Base-by-base conservation (phyloP, 2,888 invertebrate genomes). In the Seira sanloemensis region DNA sequence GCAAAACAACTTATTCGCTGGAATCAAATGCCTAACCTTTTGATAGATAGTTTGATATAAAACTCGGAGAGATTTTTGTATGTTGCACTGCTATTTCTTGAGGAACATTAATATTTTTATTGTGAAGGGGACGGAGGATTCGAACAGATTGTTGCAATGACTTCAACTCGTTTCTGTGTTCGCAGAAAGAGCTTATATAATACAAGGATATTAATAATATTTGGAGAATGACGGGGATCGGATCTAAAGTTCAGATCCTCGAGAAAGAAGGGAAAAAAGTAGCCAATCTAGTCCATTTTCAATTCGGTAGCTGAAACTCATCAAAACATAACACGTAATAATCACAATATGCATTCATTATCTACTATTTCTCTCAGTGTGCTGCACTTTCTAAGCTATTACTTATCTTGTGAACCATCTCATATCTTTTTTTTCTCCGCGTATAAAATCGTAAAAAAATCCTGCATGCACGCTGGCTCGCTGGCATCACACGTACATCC, bases 261-360 rank as follows among this genome's bases (percentile, higher is more conserved):
- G n/a, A 58, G n/a, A 18, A 18, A 58, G 58, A 58, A 58, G 12
- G 5, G 37, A 75, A 26, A 77, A 77, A 77, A 77, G 77, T 77
- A 68, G 68, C 69, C 77, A 77, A 77, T 77, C 77, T 77, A 69
- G 77, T 77, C 77, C 77, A 77, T 79, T 73, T n/a, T 79, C 72
- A 73, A 79, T 81, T 81, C 81, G 81, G 81, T 81, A 81, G 81
- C 81, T 81, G 62, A 80, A 65, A 81, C 75, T 81, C 81, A 75
- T 81, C 81, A 81, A 81, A 81, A 81, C 81, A 81, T 81, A 75
- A 81, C 81, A 81, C 81, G 81, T 71, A 75, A 81, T 75, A 81
- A 75, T 75, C 81, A 81, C 81, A 75, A 75, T 75, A 80, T 74
- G 73, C 67, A 80, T 80, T 74, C 54, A 72, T 71, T 72, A 78